Conservation (phyloP, 2,797 vertebrate genomes). For the Potorous gilbertii region DNA sequence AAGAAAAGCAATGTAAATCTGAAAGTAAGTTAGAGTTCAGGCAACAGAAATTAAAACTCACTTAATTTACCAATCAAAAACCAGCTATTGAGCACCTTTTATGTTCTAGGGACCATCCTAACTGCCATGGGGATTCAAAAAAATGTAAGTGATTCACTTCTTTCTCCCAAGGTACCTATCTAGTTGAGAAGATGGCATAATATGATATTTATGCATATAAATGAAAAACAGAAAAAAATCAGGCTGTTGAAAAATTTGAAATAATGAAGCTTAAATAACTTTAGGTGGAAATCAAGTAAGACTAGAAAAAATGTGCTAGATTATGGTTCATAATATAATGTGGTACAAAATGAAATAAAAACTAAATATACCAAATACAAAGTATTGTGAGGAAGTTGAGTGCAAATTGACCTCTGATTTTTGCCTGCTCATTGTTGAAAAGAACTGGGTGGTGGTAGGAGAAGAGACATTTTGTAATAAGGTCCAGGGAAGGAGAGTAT, state of each 20-base stretch:
- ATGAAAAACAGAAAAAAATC: background rate
- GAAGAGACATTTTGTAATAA: too few relatives aligned
- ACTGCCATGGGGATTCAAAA: background rate
- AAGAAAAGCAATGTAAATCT: background rate
- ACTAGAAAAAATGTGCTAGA: background rate
- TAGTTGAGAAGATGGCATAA: background rate
- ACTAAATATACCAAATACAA: background rate
- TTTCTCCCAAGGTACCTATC: background rate
- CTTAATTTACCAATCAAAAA: background rate
- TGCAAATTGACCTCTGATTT: background rate
- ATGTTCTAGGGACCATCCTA: background rate
- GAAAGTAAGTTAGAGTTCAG: background rate
- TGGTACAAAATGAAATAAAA: background rate
- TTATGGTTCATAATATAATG: background rate
- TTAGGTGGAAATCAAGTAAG: background rate
- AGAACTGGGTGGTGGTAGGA: too few relatives aligned
- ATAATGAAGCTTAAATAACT: background rate
- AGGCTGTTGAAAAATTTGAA: background rate
- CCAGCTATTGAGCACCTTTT: conserved; percentile 7
- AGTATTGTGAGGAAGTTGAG: background rate
- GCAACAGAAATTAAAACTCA: conserved; percentile 17
- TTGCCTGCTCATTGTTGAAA: background rate
- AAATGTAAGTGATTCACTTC: background rate
- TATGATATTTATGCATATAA: background rate
- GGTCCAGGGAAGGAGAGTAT: too few relatives aligned